Conservation (phyloP, 2,888 invertebrate genomes). For the Epirrhoe tristata region DNA sequence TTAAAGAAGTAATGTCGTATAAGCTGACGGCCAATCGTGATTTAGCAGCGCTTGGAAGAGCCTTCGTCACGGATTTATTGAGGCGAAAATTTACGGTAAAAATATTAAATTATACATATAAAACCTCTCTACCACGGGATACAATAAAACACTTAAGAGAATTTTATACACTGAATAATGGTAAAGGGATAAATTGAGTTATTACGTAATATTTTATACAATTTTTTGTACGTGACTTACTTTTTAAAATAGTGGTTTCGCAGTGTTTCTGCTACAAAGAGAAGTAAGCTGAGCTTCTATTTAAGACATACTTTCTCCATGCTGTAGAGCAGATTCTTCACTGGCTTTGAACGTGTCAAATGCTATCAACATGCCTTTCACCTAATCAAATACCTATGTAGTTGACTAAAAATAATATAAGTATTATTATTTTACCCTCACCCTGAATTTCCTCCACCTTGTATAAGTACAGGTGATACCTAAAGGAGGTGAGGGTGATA, state of each 20-base stretch:
- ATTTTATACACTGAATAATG: slow-evolving; percentile 36
- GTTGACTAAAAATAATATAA: too few relatives aligned
- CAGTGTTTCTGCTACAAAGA: slow-evolving; percentile 16
- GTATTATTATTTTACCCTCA: too few relatives aligned
- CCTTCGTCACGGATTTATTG: not conserved
- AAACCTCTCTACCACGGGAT: slow-evolving; percentile 21
- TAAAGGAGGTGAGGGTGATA: too few relatives aligned
- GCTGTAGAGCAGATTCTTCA: too few relatives aligned
- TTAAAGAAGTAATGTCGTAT: not conserved
- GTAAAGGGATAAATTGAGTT: slow-evolving; percentile 49
- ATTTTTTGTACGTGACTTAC: slow-evolving; percentile 25
- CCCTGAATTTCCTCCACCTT: too few relatives aligned
- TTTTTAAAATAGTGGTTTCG: slow-evolving; percentile 33
- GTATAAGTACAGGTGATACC: too few relatives aligned
- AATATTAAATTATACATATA: not conserved
- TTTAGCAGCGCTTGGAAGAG: not conserved
- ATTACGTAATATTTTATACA: slow-evolving; percentile 48
- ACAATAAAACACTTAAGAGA: slow-evolving; percentile 39
- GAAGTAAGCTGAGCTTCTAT: not conserved
- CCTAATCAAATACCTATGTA: too few relatives aligned
- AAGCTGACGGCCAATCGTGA: not conserved
- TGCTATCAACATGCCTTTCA: too few relatives aligned
- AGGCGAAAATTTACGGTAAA: not conserved
- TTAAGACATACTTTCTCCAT: too few relatives aligned
- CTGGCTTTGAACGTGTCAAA: too few relatives aligned